Percentiles rank a stretch among this genome's conserved stretches.
Conservation (phyloP, 2,888 invertebrate species). For the Agonopterix arenella region DNA sequence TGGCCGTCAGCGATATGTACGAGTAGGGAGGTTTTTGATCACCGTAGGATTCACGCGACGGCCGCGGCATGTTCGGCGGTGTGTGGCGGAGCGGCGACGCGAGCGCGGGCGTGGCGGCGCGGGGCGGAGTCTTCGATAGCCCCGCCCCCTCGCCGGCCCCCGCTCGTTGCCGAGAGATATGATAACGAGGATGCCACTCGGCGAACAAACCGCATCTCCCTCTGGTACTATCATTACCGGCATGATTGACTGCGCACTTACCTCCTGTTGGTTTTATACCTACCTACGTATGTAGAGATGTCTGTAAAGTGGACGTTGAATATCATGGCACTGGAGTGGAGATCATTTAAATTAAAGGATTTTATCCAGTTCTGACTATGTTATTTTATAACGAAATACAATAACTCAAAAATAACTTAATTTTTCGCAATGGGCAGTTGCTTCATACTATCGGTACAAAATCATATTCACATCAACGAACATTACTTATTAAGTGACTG, state of each 20-base stretch:
- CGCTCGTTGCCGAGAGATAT: constrained; percentile 36
- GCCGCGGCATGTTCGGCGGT: constrained; percentile 87
- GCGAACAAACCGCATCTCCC: constrained; percentile 57
- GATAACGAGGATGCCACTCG: constrained; percentile 70
- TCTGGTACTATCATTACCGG: constrained; percentile 59
- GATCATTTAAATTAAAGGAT: too few relatives aligned
- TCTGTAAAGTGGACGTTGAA: too few relatives aligned
- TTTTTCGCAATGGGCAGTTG: too few relatives aligned
- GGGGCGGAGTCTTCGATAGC: constrained; percentile 14
- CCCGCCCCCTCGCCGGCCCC: constrained; percentile 14
- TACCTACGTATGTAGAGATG: constrained; percentile 12
- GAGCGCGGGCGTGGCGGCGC: constrained; percentile 19
- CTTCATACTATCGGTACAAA: too few relatives aligned
- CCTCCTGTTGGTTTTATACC: constrained; percentile 49
- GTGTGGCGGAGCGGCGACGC: constrained; percentile 26
- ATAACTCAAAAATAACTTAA: too few relatives aligned
- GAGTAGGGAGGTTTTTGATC: constrained; percentile 98
- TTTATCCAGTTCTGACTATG: too few relatives aligned
- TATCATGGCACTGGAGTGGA: too few relatives aligned
- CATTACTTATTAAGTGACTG: too few relatives aligned
- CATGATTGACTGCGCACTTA: constrained; percentile 66
- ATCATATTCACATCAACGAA: too few relatives aligned
- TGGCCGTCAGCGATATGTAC: constrained; percentile 96
- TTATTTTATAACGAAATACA: too few relatives aligned
- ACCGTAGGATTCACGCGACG: constrained; percentile 94